Evolutionary conservation across 2,113 vertebrate species (phyloP).

Genomic region (Oxyruncus cristatus): DNA sequence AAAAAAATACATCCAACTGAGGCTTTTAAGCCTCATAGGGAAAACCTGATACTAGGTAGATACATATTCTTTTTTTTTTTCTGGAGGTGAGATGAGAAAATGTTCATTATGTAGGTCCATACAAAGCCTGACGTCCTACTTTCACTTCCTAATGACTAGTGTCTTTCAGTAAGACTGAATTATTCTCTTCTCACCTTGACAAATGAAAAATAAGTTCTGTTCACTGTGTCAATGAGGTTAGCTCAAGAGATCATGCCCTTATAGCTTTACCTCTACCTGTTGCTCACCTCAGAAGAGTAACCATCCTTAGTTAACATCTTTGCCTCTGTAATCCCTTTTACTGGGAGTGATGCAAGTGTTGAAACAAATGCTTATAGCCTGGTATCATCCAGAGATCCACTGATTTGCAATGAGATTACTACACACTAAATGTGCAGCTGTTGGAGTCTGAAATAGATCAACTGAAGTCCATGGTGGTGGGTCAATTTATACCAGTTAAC

Average conservation of each 20-base stretch:
- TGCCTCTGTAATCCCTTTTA: background rate
- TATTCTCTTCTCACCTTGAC: background rate
- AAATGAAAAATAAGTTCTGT: background rate
- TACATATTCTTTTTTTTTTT: background rate
- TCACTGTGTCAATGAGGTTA: background rate
- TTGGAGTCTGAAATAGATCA: background rate
- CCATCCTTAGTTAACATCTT: background rate
- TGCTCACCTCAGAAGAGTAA: background rate
- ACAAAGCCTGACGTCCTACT: background rate
- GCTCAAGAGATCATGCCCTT: background rate
- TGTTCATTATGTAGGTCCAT: background rate
- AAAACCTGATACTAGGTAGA: background rate
- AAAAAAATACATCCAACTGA: background rate
- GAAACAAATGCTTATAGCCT: background rate
- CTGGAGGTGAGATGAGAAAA: background rate
- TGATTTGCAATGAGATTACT: background rate
- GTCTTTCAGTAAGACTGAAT: background rate
- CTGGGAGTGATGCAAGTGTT: background rate
- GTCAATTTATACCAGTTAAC: background rate
- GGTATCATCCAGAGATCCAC: background rate
- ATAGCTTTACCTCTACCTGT: background rate
- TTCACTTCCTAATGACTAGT: background rate
- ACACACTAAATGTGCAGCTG: background rate
- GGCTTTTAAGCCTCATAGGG: background rate
- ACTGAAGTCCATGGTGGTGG: background rate